A percentile compares a stretch with the other conserved stretches of the same genome.
Conservation (phyloP, 2,113 vertebrate genomes). For the Caracal caracal region DNA sequence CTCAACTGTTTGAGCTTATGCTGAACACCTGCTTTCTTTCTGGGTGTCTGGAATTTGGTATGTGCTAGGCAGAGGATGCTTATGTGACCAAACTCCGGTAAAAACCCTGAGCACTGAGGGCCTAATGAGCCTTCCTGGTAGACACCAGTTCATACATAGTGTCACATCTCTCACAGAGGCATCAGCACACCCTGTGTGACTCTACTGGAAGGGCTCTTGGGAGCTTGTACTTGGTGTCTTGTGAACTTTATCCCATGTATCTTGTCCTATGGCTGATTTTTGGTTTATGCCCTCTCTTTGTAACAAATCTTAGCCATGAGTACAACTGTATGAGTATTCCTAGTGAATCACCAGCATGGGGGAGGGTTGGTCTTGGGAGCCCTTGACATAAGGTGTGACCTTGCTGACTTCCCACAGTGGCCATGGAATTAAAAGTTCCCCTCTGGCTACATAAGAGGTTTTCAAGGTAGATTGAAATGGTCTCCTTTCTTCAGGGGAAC, state of each 20-base stretch:
- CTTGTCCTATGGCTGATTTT: conserved; percentile 3
- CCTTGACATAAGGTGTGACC: not conserved
- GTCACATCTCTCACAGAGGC: not conserved
- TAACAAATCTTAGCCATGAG: not conserved
- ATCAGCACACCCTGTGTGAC: not conserved
- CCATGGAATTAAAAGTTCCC: not conserved
- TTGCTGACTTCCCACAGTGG: not conserved
- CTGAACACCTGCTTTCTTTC: not conserved
- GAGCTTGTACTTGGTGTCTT: not conserved
- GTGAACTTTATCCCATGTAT: not conserved
- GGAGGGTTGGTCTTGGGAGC: not conserved
- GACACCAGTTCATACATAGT: not conserved
- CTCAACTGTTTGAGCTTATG: not conserved
- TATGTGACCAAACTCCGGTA: not conserved
- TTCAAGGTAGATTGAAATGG: not conserved
- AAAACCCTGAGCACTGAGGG: not conserved
- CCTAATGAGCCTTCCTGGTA: not conserved
- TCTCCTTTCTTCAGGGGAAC: not conserved
- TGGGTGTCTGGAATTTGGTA: not conserved
- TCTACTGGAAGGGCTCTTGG: not conserved
- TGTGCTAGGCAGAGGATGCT: not conserved
- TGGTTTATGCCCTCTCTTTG: not conserved
- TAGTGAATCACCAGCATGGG: not conserved
- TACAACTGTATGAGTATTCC: not conserved
- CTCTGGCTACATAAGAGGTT: not conserved